Evolutionary conservation across 2,888 invertebrate species (phyloP), one percentile per base, ranked within the genome.

Genomic region (Macaria liturata): DNA sequence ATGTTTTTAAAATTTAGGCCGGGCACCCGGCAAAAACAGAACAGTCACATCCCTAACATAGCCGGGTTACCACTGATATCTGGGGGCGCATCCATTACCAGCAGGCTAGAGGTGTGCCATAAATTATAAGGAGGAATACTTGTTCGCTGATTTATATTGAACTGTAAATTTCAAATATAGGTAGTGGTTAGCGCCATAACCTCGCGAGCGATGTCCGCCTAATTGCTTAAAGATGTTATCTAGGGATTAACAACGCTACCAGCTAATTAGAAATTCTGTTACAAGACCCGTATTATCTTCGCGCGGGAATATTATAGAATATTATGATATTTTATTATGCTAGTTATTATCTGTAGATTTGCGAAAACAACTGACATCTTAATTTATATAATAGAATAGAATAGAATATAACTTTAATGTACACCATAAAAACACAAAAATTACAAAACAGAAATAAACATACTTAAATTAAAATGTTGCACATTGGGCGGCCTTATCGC

Each of bases 1-100:
- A 20, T 20, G 20, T 20, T 20, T 2, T 20, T 20, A 20, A 32
- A 1, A 30, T 32, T 46, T 47, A 46, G 8, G 42, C 34, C 55
- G 50, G 37, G 30, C 49, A 60, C 46, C 46, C 59, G 59, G 52
- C 55, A 4, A 43, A 49, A 46, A 0, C 8, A 3, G n/a, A n/a
- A 34, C n/a, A 4, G 1, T 8, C 7, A 9, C 52, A 52, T 53
- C 3, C 44, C 55, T 56, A 52, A n/a, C 5, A 45, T 37, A 49
- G 49, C 30, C 85, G 80, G 80, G 81, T 75, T 75, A 76, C 76
- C 70, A 74, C 83, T 86, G 89, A 86, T 91, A 91, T 88, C 91
- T 86, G 81, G 72, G 81, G 80, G 74, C 74, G 80, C 89, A 89
- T 91, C 88, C 84, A 89, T 91, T 91, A 88, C 83, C 84, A 85